A percentile compares a stretch with the other conserved stretches of the same genome.
Evolutionary conservation across 2,113 vertebrate species (phyloP).

Genomic region (Callipepla californica): DNA sequence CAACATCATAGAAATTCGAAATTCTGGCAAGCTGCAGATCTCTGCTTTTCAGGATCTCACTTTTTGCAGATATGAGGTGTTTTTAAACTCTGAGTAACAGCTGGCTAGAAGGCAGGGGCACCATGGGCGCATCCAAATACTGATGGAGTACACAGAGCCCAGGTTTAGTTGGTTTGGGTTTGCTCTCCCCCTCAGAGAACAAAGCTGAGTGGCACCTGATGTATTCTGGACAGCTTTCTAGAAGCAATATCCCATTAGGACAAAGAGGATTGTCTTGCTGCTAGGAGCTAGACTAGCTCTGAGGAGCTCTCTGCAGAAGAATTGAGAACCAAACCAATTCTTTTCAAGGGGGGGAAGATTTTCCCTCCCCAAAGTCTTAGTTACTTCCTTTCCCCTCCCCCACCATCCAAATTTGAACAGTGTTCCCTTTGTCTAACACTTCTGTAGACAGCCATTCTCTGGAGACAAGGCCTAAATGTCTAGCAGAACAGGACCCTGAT

Average conservation of each 20-base stretch:
- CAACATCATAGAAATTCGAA: background rate
- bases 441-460: slow-evolving; percentile 28
- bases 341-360: background rate
- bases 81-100: background rate
- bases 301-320: background rate
- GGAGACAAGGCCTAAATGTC: slow-evolving; percentile 30
- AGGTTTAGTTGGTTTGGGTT: background rate
- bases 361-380: slow-evolving; percentile 3
- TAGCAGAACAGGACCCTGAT: slow-evolving; percentile 46
- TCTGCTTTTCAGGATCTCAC: background rate
- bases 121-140: background rate
- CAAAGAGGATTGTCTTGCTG: background rate
- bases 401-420: slow-evolving; percentile 33
- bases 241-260: background rate
- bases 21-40: background rate
- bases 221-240: background rate
- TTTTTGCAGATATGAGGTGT: background rate
- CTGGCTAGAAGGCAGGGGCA: background rate
- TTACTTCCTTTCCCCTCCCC: slow-evolving; percentile 30
- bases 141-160: background rate
- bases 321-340: background rate
- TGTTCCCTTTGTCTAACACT: slow-evolving; percentile 42
- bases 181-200: too few relatives aligned
- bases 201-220: background rate
- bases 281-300: background rate